Conservation (phyloP, 2,113 vertebrate genomes). For the Myanophis thanlyinensis region DNA sequence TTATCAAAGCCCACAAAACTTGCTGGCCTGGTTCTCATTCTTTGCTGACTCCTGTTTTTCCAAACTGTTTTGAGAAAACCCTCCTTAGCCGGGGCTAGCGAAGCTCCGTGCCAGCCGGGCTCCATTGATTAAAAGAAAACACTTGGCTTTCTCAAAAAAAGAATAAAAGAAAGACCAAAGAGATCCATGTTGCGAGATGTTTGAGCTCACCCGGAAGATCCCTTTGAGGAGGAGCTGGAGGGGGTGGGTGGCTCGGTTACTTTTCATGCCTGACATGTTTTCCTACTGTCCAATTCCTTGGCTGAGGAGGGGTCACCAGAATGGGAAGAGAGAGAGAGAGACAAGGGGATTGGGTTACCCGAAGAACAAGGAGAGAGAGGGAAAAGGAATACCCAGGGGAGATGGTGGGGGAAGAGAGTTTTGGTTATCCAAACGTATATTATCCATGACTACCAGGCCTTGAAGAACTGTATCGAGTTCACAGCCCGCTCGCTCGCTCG, state of each 20-base stretch:
- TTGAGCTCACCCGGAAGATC: slow-evolving; percentile 53
- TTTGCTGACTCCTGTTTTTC: slow-evolving; percentile 77
- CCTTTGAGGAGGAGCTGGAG: slow-evolving; percentile 51
- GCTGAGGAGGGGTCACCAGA: slow-evolving; percentile 54
- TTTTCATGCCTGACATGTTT: slow-evolving; percentile 69
- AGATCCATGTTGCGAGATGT: slow-evolving; percentile 61
- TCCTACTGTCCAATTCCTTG: slow-evolving; percentile 63
- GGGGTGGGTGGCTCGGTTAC: slow-evolving; percentile 62
- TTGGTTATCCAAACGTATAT: slow-evolving; percentile 66
- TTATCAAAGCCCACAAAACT: slow-evolving; percentile 40
- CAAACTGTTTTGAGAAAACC: slow-evolving; percentile 71
- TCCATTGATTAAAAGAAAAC: slow-evolving; percentile 81
- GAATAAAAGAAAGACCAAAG: slow-evolving; percentile 57
- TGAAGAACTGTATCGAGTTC: slow-evolving; percentile 65
- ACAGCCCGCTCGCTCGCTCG: slow-evolving; percentile 50
- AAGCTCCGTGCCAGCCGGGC: slow-evolving; percentile 69
- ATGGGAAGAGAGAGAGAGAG: slow-evolving; percentile 44
- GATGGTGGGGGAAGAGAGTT: slow-evolving; percentile 29
- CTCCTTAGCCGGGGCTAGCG: slow-evolving; percentile 61
- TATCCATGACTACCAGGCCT: slow-evolving; percentile 64
- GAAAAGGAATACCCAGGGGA: not conserved
- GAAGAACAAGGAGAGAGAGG: not conserved
- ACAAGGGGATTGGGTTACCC: slow-evolving; percentile 61
- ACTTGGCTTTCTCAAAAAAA: slow-evolving; percentile 50
- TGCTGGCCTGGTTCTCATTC: slow-evolving; percentile 45